Base-by-base conservation (phyloP, 2,797 vertebrate species). In the Pseudochirops cupreus region DNA sequence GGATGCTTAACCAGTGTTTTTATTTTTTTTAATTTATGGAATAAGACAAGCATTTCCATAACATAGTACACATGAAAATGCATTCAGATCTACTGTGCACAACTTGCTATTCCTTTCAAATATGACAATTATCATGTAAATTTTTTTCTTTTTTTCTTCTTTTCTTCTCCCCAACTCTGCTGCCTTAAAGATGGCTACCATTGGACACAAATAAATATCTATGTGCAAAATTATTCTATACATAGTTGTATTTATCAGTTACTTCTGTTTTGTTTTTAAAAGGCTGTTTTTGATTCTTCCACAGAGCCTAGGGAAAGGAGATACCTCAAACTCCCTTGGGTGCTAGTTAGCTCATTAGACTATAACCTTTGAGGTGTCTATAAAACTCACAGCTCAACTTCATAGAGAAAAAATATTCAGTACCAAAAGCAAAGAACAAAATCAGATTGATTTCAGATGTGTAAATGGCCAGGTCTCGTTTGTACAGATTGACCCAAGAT, bases 261-360 rank as follows among this genome's bases (percentile, higher is more conserved):
- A 39, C 46, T 46, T 82, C n/a, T 82, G 67, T 82, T 87, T 87
- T 87, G 39, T 87, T 87, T 87, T 87, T 87, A 87, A 87, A 87
- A 39, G 39, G 39, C 21, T 87, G 74, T 87, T 87, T 87, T 28
- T 87, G 10, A 24, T 50, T 28, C 21, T 87, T 82, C 67, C 67
- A 26, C 9, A 12, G 74, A 50, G 74, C 74, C 74, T 46, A 87
- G 74, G 74, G 74, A 87, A 87, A 87, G 74, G 74, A 87, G 39
- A 87, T 87, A 87, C 74, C 7, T 87, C 39, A 46, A 11, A 87
- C 39, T 87, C 74, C 46, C 74, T 46, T 87, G 74, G 74, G 74
- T 87, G 39, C 39, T 50, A 26, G n/a, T 87, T 87, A 87, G 74
- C 50, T 87, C 74, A 87, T 82, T 46, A 82, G 18, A 46, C 9